These are phyloP conservation scores for Myiozetetes cayanensis DNA, from an alignment of 2,113 vertebrate species.

Conservation along the genomic window DNA sequence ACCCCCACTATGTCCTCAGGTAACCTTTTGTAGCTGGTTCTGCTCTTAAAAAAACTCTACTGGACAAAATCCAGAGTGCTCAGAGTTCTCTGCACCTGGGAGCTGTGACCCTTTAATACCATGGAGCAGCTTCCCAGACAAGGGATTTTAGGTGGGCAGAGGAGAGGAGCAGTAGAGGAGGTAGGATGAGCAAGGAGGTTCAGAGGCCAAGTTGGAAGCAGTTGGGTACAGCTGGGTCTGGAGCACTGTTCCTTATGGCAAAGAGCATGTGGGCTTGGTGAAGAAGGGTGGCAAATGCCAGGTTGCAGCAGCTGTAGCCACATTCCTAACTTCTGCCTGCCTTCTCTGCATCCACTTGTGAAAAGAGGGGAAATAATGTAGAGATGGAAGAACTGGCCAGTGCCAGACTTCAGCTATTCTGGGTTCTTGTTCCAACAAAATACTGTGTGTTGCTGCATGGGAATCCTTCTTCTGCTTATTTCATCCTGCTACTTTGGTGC, in stretches of 20 bases:
- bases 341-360: neutral
- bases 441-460: neutral
- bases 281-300: neutral
- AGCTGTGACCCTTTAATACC: accelerated
- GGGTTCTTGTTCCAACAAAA: neutral
- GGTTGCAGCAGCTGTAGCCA: neutral
- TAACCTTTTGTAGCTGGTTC: neutral
- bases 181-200: neutral
- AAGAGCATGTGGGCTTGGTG: accelerated
- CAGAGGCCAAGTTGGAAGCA: neutral
- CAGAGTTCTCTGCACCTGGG: neutral
- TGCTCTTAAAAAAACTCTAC: neutral
- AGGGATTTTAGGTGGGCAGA: neutral
- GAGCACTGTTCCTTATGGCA: neutral
- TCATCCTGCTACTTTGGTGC: neutral
- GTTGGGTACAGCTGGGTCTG: accelerated
- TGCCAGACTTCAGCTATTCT: neutral
- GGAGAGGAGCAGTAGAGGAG: neutral
- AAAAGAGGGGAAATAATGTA: neutral
- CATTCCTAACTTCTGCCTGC: neutral
- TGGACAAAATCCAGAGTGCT: neutral
- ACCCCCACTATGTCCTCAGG: neutral
- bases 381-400: neutral
- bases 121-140: neutral
- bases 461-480: neutral